A percentile compares a stretch with the other conserved stretches of the same genome.
phyloP scores from a whole-genome alignment of 2,113 vertebrate genomes.

The Corydoras maculifer region DNA sequence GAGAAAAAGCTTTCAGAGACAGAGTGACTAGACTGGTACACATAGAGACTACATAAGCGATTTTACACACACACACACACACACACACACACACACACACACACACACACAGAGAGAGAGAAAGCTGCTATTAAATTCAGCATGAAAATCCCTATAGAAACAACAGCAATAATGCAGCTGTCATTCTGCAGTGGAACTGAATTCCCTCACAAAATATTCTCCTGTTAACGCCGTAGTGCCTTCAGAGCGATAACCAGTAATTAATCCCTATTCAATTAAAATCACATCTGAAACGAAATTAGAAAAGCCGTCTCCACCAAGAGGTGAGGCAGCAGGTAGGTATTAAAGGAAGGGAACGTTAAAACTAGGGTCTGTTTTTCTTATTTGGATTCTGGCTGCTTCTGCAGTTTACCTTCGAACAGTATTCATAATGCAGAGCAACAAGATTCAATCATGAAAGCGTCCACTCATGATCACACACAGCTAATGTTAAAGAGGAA shows the following conservation, averaged over 20 bases:
- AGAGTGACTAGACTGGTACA: neutral
- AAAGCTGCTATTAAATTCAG: constrained; percentile 1
- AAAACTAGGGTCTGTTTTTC: neutral
- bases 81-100: constrained; percentile 6
- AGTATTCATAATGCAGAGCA: too few relatives aligned
- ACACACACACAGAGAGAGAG: neutral
- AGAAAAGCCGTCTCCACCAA: neutral
- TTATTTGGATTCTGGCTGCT: neutral
- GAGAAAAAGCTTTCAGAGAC: neutral
- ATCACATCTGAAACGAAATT: constrained; percentile 15
- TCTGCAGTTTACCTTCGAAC: too few relatives aligned
- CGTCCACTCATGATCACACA: too few relatives aligned
- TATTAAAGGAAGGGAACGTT: too few relatives aligned
- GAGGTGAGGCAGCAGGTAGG: neutral
- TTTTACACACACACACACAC: constrained; percentile 4
- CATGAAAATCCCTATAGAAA: constrained; percentile 1
- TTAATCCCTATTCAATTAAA: constrained; percentile 33
- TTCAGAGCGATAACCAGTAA: neutral
- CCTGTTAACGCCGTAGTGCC: neutral
- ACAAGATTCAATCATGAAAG: too few relatives aligned
- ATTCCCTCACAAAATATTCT: neutral
- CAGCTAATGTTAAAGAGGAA: too few relatives aligned
- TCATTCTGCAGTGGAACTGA: neutral
- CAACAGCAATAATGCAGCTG: neutral
- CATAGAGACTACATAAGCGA: neutral